A percentile compares a stretch with the other conserved stretches of the same genome.
Conservation (phyloP, 2,888 invertebrate species). For the Arrhopalites spinosus region DNA sequence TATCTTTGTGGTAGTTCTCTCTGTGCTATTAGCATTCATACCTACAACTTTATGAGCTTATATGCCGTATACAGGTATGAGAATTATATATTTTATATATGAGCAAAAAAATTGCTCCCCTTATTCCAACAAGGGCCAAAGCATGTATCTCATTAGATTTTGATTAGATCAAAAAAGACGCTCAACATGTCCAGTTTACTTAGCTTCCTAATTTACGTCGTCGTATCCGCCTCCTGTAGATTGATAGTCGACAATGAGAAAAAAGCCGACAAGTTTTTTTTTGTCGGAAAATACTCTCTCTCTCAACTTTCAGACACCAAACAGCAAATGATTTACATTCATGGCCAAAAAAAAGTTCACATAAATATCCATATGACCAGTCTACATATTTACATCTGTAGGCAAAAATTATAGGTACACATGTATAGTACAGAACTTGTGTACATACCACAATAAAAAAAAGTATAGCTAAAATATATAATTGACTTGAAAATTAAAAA, state of each 20-base stretch:
- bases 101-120: background rate
- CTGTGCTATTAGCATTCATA: no score
- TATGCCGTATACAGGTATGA: no score
- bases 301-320: background rate
- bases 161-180: slow-evolving; percentile 17
- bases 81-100: no score
- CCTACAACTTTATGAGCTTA: no score
- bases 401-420: background rate
- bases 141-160: slow-evolving; percentile 11
- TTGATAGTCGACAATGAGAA: slow-evolving; percentile 4
- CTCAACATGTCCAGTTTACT: slow-evolving; percentile 20
- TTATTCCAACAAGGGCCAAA: background rate
- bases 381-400: no score
- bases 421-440: background rate
- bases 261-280: background rate
- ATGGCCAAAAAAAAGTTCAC: no score
- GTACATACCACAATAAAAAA: background rate
- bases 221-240: slow-evolving; percentile 5
- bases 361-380: no score
- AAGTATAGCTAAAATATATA: no score
- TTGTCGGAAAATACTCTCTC: background rate
- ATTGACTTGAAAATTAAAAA: no score
- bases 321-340: background rate
- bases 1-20: no score
- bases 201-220: slow-evolving; percentile 25